These are phyloP conservation scores for Ips nitidus DNA, from an alignment of 1,140 invertebrate genomes.

Conservation along the genomic window DNA sequence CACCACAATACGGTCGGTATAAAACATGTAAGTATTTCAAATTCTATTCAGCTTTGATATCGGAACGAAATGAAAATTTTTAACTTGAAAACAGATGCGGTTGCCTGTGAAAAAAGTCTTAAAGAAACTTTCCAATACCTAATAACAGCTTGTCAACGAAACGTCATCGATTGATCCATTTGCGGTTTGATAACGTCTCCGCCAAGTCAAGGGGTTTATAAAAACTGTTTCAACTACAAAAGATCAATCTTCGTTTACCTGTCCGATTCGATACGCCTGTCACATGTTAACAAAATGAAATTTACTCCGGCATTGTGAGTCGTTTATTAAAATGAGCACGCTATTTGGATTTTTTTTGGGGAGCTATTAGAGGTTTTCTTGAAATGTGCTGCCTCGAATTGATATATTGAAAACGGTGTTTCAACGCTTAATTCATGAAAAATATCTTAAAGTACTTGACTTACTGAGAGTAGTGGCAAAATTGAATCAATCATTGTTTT, in stretches of 20 bases:
- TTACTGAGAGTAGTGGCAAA: too few species aligned
- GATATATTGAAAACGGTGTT: not conserved
- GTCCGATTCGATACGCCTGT: slow-evolving; percentile 32
- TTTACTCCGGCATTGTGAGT: slow-evolving; percentile 19
- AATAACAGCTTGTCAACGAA: slow-evolving; percentile 26
- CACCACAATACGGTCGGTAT: too few species aligned
- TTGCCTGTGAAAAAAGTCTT: not conserved
- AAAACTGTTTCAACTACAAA: slow-evolving; percentile 17
- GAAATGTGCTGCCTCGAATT: not conserved
- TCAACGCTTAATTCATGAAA: not conserved
- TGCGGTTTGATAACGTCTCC: slow-evolving; percentile 19
- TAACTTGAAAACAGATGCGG: slow-evolving; percentile 1
- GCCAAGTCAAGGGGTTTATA: slow-evolving; percentile 21
- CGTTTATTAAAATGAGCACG: slow-evolving; percentile 26
- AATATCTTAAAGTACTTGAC: too few species aligned
- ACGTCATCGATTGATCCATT: slow-evolving; percentile 18
- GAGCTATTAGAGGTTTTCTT: slow-evolving; percentile 3
- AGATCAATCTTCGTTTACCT: slow-evolving; percentile 33
- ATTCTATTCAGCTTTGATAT: not conserved
- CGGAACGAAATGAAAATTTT: not conserved
- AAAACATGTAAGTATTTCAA: not conserved
- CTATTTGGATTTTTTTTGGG: slow-evolving; percentile 8
- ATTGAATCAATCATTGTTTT: too few species aligned
- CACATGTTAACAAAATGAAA: slow-evolving; percentile 33
- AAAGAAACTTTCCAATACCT: slow-evolving; percentile 4